Percentiles rank a stretch among this genome's conserved stretches.
phyloP scores from a whole-genome alignment of 2,888 invertebrate species.

The Scrobipalpa costella region DNA sequence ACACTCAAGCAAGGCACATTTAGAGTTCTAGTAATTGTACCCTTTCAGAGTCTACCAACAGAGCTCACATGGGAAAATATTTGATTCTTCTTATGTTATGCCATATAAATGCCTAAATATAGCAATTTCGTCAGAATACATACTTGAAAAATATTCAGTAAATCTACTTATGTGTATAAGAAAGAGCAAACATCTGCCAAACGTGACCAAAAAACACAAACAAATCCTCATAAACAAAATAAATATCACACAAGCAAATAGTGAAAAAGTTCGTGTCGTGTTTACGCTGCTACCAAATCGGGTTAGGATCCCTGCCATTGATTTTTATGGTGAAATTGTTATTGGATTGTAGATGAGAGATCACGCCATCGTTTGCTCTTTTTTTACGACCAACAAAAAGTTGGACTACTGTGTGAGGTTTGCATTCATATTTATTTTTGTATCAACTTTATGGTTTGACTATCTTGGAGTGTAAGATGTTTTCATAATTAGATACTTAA shows the following conservation, averaged over 20 bases:
- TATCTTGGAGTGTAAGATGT: not conserved
- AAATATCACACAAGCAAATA: not conserved
- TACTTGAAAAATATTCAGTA: no score
- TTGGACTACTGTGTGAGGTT: slow-evolving; percentile 18
- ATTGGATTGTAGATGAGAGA: slow-evolving; percentile 13
- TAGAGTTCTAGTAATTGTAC: no score
- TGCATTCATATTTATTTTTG: no score
- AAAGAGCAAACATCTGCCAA: not conserved
- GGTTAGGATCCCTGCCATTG: slow-evolving; percentile 9
- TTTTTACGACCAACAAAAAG: slow-evolving; percentile 1
- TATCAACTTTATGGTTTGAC: not conserved
- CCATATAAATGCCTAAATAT: no score
- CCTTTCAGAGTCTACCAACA: no score
- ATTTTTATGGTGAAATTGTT: slow-evolving; percentile 17
- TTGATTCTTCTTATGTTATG: no score
- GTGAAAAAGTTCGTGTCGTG: not conserved
- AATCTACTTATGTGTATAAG: no score
- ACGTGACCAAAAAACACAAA: not conserved
- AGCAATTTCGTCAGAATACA: no score
- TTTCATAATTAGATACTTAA: no score
- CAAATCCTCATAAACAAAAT: not conserved
- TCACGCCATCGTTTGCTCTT: slow-evolving; percentile 7
- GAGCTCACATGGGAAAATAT: no score
- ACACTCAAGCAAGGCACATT: no score
- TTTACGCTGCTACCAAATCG: slow-evolving; percentile 9